Conservation (phyloP, 2,113 vertebrate species). For the Bothrops jararaca region DNA sequence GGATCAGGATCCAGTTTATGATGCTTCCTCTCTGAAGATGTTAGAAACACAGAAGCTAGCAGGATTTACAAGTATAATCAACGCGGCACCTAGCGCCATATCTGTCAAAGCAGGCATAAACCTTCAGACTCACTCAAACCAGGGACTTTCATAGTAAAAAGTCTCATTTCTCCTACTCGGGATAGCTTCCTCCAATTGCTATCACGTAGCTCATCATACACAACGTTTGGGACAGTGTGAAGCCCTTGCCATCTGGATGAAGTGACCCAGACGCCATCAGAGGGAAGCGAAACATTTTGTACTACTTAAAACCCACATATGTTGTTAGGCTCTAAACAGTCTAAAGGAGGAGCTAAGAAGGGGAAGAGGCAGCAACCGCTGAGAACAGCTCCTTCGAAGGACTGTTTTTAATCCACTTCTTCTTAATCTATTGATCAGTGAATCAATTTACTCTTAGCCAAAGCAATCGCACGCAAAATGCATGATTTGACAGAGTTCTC, state of each 20-base stretch:
- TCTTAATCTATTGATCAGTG: no score
- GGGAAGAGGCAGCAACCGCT: no score
- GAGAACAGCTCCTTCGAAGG: no score
- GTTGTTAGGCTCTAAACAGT: neutral
- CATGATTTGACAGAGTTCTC: neutral
- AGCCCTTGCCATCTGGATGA: neutral
- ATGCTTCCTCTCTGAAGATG: neutral
- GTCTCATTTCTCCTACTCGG: neutral
- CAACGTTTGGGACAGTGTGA: neutral
- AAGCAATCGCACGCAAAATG: no score
- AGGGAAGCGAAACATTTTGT: neutral
- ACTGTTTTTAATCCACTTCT: no score
- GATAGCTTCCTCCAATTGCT: neutral
- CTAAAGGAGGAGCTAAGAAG: neutral
- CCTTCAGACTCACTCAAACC: neutral
- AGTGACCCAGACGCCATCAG: neutral
- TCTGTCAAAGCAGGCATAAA: neutral
- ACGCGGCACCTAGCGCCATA: neutral
- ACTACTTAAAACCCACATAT: neutral
- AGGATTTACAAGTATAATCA: neutral
- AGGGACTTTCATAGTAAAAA: neutral
- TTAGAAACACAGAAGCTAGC: neutral
- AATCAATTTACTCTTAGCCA: no score
- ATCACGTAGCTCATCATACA: neutral
- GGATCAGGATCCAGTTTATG: neutral